Percentiles rank a stretch among this genome's conserved stretches.
Evolutionary conservation across 1,140 invertebrate genomes (phyloP).

Genomic region (Penaeus indicus): DNA sequence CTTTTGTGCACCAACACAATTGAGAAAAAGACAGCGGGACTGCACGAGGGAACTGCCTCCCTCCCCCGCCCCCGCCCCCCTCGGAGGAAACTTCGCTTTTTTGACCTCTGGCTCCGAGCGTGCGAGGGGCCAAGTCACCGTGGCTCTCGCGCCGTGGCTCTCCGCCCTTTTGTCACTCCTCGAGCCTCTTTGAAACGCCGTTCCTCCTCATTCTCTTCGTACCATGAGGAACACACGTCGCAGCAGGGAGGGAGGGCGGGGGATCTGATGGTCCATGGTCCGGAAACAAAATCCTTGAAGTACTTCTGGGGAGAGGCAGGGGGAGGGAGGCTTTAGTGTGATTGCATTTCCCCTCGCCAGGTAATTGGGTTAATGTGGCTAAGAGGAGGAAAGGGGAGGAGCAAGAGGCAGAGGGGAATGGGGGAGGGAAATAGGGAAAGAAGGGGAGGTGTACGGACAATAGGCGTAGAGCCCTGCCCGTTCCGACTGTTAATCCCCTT

Average conservation of each 20-base stretch:
- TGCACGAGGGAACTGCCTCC: constrained; percentile 26
- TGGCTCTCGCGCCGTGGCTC: not conserved
- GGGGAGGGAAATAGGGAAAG: no score
- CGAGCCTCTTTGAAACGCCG: not conserved
- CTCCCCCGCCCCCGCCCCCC: not conserved
- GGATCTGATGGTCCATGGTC: not conserved
- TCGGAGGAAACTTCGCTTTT: not conserved
- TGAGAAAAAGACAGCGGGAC: constrained; percentile 9
- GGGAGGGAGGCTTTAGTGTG: not conserved
- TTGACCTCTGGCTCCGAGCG: no score
- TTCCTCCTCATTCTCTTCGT: constrained; percentile 28
- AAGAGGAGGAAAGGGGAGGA: not conserved
- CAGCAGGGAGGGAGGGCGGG: not conserved
- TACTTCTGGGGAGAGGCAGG: not conserved
- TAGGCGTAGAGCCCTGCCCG: no score
- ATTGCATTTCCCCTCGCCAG: constrained; percentile 5
- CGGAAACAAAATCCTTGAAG: not conserved
- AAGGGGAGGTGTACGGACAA: not conserved
- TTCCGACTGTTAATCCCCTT: not conserved
- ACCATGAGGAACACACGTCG: not conserved
- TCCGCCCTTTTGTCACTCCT: constrained; percentile 3
- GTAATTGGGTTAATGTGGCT: not conserved
- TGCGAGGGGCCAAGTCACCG: no score
- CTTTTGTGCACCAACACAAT: not conserved
- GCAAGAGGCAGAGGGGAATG: not conserved